Percentiles rank a stretch among this genome's conserved stretches.
phyloP scores from a whole-genome alignment of 2,113 vertebrate genomes.

The Azemiops feae region DNA sequence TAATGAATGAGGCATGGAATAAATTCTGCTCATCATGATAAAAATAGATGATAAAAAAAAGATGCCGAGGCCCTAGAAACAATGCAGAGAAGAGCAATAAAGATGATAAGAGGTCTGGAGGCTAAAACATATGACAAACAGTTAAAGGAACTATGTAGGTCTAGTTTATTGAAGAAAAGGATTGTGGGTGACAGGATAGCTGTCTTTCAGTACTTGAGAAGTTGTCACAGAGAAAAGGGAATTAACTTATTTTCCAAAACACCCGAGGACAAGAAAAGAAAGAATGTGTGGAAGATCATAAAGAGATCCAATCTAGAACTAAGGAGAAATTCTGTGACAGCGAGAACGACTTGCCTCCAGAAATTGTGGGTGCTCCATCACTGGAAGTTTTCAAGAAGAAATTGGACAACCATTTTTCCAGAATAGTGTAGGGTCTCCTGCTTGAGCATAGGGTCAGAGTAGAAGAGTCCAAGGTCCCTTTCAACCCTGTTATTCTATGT shows the following conservation, averaged over 20 bases:
- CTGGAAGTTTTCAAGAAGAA: neutral
- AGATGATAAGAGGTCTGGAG: neutral
- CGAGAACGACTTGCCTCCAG: neutral
- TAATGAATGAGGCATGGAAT: neutral
- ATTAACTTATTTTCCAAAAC: neutral
- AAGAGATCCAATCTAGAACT: neutral
- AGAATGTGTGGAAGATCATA: neutral
- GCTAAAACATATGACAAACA: neutral
- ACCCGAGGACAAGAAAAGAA: neutral
- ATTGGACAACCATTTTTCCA: neutral
- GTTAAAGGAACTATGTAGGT: neutral
- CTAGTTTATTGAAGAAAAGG: no score
- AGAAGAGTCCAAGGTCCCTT: neutral
- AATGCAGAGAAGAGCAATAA: neutral
- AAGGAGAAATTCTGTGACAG: neutral
- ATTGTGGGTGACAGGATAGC: neutral
- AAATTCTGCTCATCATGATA: neutral
- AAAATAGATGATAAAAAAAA: neutral
- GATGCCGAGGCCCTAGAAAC: neutral
- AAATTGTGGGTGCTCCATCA: no score
- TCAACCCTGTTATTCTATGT: neutral
- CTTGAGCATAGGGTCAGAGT: neutral
- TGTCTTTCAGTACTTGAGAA: neutral
- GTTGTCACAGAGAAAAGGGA: neutral
- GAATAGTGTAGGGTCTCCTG: neutral